Conservation (phyloP, 1,140 invertebrate species). For the Apis dorsata region DNA sequence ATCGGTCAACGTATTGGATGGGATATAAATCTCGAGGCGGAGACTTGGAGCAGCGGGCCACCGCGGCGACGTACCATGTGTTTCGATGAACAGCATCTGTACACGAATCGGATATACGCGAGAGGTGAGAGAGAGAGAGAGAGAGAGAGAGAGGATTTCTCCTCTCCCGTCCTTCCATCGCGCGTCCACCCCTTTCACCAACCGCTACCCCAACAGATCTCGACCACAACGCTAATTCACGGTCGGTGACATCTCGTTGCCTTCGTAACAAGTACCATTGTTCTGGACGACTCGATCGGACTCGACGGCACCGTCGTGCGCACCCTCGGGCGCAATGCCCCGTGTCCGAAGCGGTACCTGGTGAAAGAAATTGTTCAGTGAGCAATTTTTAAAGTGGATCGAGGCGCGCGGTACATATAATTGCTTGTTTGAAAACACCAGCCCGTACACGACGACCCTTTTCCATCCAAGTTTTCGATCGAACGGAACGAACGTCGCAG, state of each 20-base stretch:
- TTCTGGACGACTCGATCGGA: constrained; percentile 67
- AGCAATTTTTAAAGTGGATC: constrained; percentile 62
- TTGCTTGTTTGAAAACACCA: constrained; percentile 74
- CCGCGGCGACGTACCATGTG: constrained; percentile 58
- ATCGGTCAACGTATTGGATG: constrained; percentile 26
- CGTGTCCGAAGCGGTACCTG: constrained; percentile 58
- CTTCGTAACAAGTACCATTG: constrained; percentile 77
- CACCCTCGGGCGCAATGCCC: constrained; percentile 43
- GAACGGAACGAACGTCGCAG: constrained; percentile 3
- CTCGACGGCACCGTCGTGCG: constrained; percentile 47
- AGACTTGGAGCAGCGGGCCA: constrained; percentile 20
- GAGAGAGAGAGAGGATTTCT: constrained; percentile 57
- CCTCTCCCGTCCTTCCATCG: constrained; percentile 20
- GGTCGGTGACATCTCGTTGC: constrained; percentile 76
- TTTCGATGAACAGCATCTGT: constrained; percentile 57
- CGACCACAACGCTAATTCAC: constrained; percentile 74
- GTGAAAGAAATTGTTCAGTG: constrained; percentile 59
- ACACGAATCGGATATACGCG: constrained; percentile 42
- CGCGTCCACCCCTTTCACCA: constrained; percentile 53
- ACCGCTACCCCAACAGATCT: constrained; percentile 41
- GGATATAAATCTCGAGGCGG: constrained; percentile 52
- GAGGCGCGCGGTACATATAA: neutral
- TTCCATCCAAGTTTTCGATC: neutral
- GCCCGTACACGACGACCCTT: neutral
- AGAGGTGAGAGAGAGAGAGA: constrained; percentile 63